phyloP scores from a whole-genome alignment of 2,113 vertebrate species.

The Australoheros scitulus region DNA sequence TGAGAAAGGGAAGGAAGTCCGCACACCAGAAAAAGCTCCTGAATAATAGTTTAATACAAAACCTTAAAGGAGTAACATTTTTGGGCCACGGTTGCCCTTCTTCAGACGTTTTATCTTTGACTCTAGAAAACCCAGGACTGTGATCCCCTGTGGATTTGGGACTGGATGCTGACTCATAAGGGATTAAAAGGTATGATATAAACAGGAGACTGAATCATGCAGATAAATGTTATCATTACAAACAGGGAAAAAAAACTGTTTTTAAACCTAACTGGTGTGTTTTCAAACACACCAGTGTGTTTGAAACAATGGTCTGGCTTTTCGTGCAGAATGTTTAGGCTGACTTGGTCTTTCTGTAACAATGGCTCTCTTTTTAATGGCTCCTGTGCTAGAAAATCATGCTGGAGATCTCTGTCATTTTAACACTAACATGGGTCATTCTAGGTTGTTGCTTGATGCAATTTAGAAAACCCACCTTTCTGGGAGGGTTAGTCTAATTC shows the following conservation, averaged over 20 bases:
- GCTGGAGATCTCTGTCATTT: background rate
- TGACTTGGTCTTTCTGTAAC: background rate
- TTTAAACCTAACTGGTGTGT: background rate
- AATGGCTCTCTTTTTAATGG: background rate
- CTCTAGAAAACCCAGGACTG: background rate
- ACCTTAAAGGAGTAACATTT: too few relatives aligned
- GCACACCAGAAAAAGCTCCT: too few relatives aligned
- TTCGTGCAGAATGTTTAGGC: background rate
- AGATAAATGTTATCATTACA: background rate
- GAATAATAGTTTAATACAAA: too few relatives aligned
- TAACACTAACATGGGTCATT: background rate
- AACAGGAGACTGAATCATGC: background rate
- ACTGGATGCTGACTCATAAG: background rate
- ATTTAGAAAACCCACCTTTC: too few relatives aligned
- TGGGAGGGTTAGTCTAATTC: too few relatives aligned
- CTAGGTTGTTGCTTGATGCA: too few relatives aligned
- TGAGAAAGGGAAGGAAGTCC: too few relatives aligned
- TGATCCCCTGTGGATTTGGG: background rate
- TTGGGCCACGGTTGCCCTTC: too few relatives aligned
- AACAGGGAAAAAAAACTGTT: background rate
- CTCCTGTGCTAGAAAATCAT: background rate
- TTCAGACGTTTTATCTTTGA: background rate
- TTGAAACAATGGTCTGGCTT: background rate
- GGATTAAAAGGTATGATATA: conserved; percentile 9
- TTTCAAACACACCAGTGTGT: background rate